These are phyloP conservation scores for Sebastes itinus DNA, from an alignment of 2,797 vertebrate species.

Conservation along the genomic window DNA sequence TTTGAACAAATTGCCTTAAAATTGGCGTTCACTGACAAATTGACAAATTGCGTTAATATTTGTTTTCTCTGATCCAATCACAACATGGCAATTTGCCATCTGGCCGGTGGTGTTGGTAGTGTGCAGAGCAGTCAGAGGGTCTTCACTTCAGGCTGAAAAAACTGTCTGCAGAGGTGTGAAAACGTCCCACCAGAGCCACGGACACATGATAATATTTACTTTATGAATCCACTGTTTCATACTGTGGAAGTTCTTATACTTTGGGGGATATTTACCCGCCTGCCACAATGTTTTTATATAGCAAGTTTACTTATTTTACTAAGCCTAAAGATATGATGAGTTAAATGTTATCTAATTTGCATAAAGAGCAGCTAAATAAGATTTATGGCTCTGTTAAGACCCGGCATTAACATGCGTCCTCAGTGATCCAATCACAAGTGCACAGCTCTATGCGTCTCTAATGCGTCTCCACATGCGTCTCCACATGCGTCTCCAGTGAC, in stretches of 20 bases:
- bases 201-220: neutral
- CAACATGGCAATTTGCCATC: slow-evolving; percentile 36
- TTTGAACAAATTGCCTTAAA: slow-evolving; percentile 16
- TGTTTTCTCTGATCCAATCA: slow-evolving; percentile 18
- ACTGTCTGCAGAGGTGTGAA: slow-evolving; percentile 1
- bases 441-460: no score
- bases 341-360: no score
- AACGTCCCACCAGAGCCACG: neutral
- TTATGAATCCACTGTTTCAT: neutral
- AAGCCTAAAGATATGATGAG: no score
- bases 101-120: slow-evolving; percentile 3
- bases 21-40: slow-evolving; percentile 20
- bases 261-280: no score
- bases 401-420: no score
- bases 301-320: neutral
- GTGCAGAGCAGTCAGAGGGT: neutral
- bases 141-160: neutral
- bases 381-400: no score
- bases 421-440: no score
- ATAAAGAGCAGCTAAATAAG: no score
- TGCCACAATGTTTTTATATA: no score
- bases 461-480: no score
- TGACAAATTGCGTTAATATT: slow-evolving; percentile 25
- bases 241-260: fast-evolving
- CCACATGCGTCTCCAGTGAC: fast-evolving